Conservation (phyloP, 1,140 invertebrate genomes). For the Chrysopa pallens region DNA sequence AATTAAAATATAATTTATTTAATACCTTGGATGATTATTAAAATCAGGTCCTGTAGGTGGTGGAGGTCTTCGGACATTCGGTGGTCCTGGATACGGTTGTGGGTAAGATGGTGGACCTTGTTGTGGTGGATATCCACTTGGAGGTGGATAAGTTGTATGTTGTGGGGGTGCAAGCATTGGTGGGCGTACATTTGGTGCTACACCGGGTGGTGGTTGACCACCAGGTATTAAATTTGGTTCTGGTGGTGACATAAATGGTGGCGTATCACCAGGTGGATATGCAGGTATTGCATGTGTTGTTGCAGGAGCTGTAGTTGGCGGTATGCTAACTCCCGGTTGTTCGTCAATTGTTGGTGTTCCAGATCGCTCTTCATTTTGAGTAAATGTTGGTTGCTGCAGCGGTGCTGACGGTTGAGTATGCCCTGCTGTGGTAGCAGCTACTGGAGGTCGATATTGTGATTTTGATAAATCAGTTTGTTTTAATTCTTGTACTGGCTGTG, state of each 20-base stretch:
- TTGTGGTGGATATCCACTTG: neutral
- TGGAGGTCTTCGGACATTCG: constrained; percentile 1
- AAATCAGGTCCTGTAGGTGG: neutral
- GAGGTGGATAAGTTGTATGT: constrained; percentile 1
- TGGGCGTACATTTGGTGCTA: too few relatives aligned
- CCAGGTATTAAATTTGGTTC: too few relatives aligned
- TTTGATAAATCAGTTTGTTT: too few relatives aligned
- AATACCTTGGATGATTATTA: too few relatives aligned
- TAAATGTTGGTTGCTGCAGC: neutral
- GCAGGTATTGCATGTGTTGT: too few relatives aligned
- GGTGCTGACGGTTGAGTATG: neutral
- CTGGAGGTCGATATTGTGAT: too few relatives aligned
- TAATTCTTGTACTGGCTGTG: too few relatives aligned
- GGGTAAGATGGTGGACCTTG: constrained; percentile 2
- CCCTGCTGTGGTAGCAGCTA: too few relatives aligned
- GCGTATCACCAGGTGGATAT: neutral
- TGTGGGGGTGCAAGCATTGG: too few relatives aligned
- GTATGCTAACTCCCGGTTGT: constrained; percentile 17
- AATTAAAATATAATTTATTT: too few relatives aligned
- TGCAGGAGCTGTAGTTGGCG: neutral
- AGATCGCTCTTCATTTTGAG: constrained; percentile 33
- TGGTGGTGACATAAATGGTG: neutral
- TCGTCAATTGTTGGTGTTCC: constrained; percentile 53
- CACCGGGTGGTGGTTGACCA: too few relatives aligned
- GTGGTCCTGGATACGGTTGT: constrained; percentile 8